phyloP scores from a whole-genome alignment of 2,113 vertebrate genomes.

The Eclectus roratus region DNA sequence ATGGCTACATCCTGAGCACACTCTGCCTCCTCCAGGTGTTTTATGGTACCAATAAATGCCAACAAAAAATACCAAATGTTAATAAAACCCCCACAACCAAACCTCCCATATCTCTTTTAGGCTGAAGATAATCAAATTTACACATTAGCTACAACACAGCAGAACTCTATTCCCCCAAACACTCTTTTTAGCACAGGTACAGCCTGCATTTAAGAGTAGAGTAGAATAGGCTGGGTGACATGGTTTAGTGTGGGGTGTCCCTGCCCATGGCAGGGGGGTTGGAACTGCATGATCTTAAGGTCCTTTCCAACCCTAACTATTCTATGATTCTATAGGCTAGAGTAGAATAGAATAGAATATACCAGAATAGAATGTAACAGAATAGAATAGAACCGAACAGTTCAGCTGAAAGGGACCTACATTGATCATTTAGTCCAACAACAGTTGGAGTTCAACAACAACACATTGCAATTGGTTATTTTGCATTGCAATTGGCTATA shows the following conservation, averaged over 20 bases:
- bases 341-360: neutral
- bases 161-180: neutral
- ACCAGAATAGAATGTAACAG: neutral
- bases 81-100: neutral
- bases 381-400: neutral
- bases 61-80: neutral
- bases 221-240: neutral
- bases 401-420: neutral
- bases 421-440: neutral
- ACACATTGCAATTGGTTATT: fast-evolving
- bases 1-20: neutral
- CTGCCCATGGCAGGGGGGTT: too few relatives aligned
- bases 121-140: neutral
- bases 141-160: neutral
- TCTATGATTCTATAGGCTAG: too few relatives aligned
- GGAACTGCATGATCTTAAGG: too few relatives aligned
- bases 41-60: neutral
- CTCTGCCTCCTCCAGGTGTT: neutral
- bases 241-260: too few relatives aligned
- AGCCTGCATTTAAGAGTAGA: neutral
- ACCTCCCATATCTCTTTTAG: neutral
- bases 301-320: too few relatives aligned
- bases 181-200: neutral
- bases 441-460: neutral
- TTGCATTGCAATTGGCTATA: neutral